These are phyloP conservation scores for Chiridota heheva DNA, from an alignment of 35 echinoderm and acorn worm species.

Conservation along the genomic window DNA sequence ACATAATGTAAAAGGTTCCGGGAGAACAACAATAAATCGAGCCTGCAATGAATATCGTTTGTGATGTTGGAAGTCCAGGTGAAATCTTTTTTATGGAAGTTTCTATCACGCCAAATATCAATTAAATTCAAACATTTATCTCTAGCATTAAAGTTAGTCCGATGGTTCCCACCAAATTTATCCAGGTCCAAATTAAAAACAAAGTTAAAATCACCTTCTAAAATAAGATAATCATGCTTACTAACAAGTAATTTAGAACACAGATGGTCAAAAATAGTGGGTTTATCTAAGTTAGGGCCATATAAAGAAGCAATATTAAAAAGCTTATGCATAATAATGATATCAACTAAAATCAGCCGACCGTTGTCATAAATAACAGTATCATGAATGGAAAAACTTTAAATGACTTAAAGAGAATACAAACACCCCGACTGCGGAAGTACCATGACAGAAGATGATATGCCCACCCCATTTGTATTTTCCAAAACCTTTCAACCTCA, in stretches of 20 bases:
- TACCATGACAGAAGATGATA: slow-evolving; percentile 4
- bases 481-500: not conserved
- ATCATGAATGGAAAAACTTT: not conserved
- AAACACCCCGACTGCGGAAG: not conserved
- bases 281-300: slow-evolving; percentile 6
- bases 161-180: not conserved
- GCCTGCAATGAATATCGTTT: not conserved
- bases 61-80: slow-evolving; percentile 16
- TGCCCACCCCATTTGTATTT: not conserved
- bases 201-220: slow-evolving; percentile 16
- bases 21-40: slow-evolving; percentile 23
- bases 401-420: slow-evolving; percentile 7
- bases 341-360: not conserved
- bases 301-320: not conserved
- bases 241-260: not conserved
- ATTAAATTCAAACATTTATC: not conserved
- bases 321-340: not conserved
- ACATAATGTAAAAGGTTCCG: not conserved
- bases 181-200: slow-evolving; percentile 28
- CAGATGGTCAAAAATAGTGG: not conserved
- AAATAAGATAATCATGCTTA: not conserved
- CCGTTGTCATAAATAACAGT: not conserved
- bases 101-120: slow-evolving; percentile 11
- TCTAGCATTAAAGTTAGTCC: slow-evolving; percentile 21
- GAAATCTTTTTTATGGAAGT: not conserved